A percentile compares a stretch with the other conserved stretches of the same genome.
Conservation (phyloP, 2,113 vertebrate genomes). For the Willisornis vidua region DNA sequence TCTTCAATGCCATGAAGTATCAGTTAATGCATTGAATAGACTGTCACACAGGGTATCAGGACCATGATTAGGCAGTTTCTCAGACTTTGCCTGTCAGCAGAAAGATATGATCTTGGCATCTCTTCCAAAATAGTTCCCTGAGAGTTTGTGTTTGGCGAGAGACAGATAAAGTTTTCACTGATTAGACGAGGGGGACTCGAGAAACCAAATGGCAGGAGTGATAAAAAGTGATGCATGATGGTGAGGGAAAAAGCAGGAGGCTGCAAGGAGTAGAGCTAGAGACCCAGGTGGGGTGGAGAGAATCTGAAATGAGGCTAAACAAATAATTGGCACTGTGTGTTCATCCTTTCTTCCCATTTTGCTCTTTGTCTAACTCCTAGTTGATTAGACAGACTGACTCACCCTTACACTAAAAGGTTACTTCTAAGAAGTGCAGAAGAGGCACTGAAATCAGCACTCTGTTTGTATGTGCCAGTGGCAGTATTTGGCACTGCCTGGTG, state of each 20-base stretch:
- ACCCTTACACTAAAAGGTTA: background rate
- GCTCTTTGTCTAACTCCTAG: background rate
- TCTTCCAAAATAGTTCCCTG: background rate
- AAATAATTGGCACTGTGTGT: background rate
- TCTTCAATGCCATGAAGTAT: background rate
- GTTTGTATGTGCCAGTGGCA: background rate
- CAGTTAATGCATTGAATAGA: background rate
- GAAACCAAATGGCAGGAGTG: background rate
- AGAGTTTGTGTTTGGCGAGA: background rate
- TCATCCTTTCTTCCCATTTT: background rate
- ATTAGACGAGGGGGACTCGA: background rate
- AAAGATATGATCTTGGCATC: background rate
- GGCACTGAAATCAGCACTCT: background rate
- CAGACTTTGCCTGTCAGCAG: background rate
- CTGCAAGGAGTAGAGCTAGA: background rate
- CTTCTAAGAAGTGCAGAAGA: background rate
- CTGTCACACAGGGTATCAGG: background rate
- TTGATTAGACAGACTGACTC: background rate
- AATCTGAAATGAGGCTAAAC: background rate
- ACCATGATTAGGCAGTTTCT: background rate
- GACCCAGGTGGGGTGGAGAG: background rate
- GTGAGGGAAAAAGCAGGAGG: background rate
- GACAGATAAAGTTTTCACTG: background rate
- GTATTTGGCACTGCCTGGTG: background rate
- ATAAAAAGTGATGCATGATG: background rate